Conservation (phyloP, 2,888 invertebrate genomes). For the Euplagia quadripunctaria region DNA sequence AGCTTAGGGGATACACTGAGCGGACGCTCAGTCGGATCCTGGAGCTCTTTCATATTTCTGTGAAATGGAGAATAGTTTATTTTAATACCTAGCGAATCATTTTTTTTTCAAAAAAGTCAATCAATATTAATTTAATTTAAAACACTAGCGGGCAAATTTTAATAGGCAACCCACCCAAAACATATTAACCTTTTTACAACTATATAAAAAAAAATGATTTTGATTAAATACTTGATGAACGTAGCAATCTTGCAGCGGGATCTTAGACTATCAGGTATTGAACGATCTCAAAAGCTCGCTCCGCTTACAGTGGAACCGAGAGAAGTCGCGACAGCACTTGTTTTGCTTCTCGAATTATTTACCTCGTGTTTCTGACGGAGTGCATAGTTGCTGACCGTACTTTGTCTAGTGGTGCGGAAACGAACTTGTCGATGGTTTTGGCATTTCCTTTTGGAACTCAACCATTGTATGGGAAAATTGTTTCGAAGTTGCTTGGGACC, state of each 20-base stretch:
- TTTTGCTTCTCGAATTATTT: conserved; percentile 67
- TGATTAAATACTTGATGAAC: no score
- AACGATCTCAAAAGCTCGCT: not conserved
- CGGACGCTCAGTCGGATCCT: not conserved
- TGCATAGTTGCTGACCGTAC: conserved; percentile 57
- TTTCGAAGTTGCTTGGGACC: not conserved
- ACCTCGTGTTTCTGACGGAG: conserved; percentile 67
- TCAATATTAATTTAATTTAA: no score
- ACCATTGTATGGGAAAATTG: not conserved
- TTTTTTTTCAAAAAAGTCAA: no score
- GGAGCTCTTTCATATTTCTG: not conserved
- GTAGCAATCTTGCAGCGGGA: no score
- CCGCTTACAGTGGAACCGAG: conserved; percentile 14
- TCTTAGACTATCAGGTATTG: no score
- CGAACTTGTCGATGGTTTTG: conserved; percentile 29
- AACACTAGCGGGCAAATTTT: no score
- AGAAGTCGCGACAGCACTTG: conserved; percentile 42
- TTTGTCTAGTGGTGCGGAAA: conserved; percentile 41
- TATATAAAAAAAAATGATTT: no score
- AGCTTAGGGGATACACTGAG: not conserved
- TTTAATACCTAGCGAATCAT: no score
- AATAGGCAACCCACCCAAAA: no score
- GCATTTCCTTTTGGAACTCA: conserved; percentile 4
- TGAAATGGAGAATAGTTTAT: no score
- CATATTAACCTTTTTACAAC: no score